Conservation (phyloP, 2,797 vertebrate species). For the Centroberyx gerrardi region DNA sequence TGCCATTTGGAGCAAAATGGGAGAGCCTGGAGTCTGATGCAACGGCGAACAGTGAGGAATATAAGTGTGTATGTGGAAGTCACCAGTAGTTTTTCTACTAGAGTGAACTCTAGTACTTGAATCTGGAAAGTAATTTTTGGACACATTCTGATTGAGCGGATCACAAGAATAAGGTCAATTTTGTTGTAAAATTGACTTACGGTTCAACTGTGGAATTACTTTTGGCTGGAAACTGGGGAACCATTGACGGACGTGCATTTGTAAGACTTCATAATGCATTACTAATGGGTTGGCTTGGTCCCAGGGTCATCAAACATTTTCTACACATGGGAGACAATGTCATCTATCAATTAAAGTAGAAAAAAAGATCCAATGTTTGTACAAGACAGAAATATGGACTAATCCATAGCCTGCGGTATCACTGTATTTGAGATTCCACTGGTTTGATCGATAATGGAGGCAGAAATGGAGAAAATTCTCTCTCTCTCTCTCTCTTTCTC, state of each 20-base stretch:
- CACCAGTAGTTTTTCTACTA: neutral
- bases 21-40: neutral
- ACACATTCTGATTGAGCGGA: too few species aligned
- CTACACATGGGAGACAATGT: neutral
- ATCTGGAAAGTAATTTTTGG: too few species aligned
- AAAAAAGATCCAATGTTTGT: neutral
- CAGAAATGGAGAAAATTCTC: conserved; percentile 18
- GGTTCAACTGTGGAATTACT: neutral
- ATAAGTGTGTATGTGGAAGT: too few species aligned
- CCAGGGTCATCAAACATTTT: conserved; percentile 16
- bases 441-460: conserved; percentile 48
- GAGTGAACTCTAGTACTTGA: conserved; percentile 40
- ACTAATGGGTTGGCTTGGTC: neutral
- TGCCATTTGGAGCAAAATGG: too few species aligned
- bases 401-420: conserved; percentile 31
- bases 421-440: conserved; percentile 34
- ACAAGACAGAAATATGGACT: conserved; percentile 25
- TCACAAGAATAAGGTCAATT: too few species aligned
- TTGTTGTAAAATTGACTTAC: neutral
- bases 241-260: neutral
- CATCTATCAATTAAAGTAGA: neutral
- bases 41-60: too few species aligned
- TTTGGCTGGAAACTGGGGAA: conserved; percentile 6
- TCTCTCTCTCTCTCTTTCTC: conserved; percentile 4
- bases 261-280: conserved; percentile 6